Evolutionary conservation across 2,888 invertebrate genomes (phyloP), one percentile per base, ranked within the genome.

Genomic region (Chaetogeoica ovagalla): DNA sequence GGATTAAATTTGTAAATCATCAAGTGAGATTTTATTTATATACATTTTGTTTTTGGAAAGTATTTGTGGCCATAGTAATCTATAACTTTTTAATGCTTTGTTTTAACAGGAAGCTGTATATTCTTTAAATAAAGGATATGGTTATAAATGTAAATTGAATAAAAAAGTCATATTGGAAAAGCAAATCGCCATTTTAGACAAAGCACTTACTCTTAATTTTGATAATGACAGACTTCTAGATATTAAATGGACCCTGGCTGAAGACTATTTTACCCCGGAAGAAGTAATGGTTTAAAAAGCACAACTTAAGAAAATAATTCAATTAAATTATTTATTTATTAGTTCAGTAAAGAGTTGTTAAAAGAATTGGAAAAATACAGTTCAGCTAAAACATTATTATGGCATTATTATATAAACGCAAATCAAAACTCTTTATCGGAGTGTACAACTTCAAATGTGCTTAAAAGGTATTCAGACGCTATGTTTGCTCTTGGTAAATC

Each of bases 171-270:
- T 84, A 11, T 84, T 85, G 63, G 89, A 91, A 84, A 88, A 90
- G 76, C 91, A 92, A 85, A 84, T 91, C 69, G 87, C 90, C 17
- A 90, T 91, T 66, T 85, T 91, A 11, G 90, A 91, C 77, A 89
- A 89, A 84, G 91, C 90, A 0, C 84, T 92, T 8, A 86, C 87
- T 48, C 86, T 87, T 65, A 91, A 91, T 86, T 86, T 88, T 5
- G 86, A 88, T 81, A 89, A 89, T 79, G 88, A 88, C 65, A 84
- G 85, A 73, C 85, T 92, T 37, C 86, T 91, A 62, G 85, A 88
- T 62, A 86, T 87, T 83, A 87, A 88, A 82, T 85, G 89, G 74
- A 85, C 86, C 72, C 85, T 89, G 37, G 87, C 88, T 83, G 86
- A 88, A 59, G 86, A 87, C 72, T 86, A 89, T 19, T 89, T 88